Conservation (phyloP, 92 coral and sea anemone species). For the Palythoa heliodiscus region DNA sequence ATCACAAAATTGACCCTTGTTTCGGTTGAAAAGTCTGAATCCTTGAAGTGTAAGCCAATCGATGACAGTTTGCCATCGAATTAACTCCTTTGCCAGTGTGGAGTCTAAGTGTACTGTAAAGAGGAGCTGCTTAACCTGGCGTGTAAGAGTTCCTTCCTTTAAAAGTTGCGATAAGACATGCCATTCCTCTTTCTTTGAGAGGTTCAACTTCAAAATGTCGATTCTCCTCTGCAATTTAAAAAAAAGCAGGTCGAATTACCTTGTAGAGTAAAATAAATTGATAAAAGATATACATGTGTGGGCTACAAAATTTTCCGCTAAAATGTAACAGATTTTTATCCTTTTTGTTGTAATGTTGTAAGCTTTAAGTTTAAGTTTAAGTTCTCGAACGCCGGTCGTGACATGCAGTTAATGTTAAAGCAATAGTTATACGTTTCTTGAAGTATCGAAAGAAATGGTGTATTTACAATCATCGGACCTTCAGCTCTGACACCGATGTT, state of each 20-base stretch:
- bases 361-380: background rate
- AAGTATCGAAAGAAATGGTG: too few relatives aligned
- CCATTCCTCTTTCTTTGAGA: conserved; percentile 31
- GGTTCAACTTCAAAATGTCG: conserved; percentile 39
- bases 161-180: conserved; percentile 15
- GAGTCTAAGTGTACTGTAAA: conserved; percentile 21
- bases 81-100: background rate
- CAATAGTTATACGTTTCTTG: too few relatives aligned
- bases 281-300: too few relatives aligned
- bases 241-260: background rate
- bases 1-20: conserved; percentile 27
- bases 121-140: conserved; percentile 35
- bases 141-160: conserved; percentile 33
- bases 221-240: conserved; percentile 23
- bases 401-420: too few relatives aligned
- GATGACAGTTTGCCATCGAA: conserved; percentile 22
- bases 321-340: too few relatives aligned
- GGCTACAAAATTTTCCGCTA: too few relatives aligned
- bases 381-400: too few relatives aligned
- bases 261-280: background rate
- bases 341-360: too few relatives aligned
- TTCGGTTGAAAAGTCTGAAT: conserved; percentile 37
- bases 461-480: too few relatives aligned
- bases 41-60: conserved; percentile 38
- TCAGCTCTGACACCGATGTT: too few relatives aligned